phyloP scores from a whole-genome alignment of 1,140 invertebrate genomes.

The Drosophila ambigua region DNA sequence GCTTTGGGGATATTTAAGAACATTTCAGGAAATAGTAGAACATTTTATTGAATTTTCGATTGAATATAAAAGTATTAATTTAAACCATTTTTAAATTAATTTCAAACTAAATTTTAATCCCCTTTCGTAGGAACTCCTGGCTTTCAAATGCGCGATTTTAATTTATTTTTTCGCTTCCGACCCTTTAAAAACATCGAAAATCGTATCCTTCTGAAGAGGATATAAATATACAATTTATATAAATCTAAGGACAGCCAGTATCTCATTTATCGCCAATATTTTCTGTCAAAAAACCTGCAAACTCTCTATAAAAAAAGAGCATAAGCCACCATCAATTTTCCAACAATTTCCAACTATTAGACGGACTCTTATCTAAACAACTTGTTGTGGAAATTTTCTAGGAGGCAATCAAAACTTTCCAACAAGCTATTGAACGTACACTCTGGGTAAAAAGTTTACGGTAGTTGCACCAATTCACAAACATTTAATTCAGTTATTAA shows the following conservation, averaged over 20 bases:
- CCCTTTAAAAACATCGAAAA: no score
- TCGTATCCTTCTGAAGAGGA: no score
- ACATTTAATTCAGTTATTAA: constrained; percentile 54
- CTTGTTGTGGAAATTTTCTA: constrained; percentile 18
- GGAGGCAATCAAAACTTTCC: constrained; percentile 44
- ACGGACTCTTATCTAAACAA: constrained; percentile 27
- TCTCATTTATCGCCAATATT: no score
- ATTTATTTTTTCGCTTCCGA: no score
- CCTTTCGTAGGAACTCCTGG: no score
- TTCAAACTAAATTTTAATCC: no score
- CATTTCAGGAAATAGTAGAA: background rate
- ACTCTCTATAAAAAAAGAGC: background rate
- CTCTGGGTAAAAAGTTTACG: constrained; percentile 12
- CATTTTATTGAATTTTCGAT: no score
- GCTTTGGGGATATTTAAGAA: background rate
- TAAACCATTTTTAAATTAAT: no score
- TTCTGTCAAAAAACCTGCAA: background rate
- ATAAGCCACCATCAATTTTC: background rate
- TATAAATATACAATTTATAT: no score
- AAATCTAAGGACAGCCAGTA: no score
- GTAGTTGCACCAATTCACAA: constrained; percentile 27
- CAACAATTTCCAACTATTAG: constrained; percentile 17
- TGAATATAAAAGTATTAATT: no score
- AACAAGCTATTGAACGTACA: constrained; percentile 34
- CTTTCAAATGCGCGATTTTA: no score